Conservation (phyloP, 2,113 vertebrate genomes). For the Rhabdomys dilectus region DNA sequence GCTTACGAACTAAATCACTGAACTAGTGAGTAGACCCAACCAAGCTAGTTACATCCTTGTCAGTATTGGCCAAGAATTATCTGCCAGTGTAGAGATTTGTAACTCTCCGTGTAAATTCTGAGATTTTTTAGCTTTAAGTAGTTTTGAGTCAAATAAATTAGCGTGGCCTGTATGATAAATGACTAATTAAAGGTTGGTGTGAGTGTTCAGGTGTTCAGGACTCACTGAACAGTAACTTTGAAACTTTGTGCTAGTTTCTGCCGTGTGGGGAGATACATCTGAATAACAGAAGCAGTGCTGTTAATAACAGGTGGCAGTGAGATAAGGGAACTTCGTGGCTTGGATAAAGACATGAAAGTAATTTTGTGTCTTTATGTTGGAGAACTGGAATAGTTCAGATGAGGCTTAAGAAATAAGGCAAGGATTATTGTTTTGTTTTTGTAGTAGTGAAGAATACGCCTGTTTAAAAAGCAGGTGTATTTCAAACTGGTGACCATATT, state of each 20-base stretch:
- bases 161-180: not conserved
- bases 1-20: not conserved
- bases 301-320: not conserved
- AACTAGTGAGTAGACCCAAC: not conserved
- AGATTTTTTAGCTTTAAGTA: not conserved
- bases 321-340: not conserved
- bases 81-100: not conserved
- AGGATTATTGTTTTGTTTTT: not conserved
- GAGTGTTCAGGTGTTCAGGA: not conserved
- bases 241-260: not conserved
- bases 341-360: not conserved
- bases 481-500: not conserved
- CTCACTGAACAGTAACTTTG: not conserved
- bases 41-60: not conserved
- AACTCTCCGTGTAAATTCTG: not conserved
- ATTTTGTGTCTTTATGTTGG: not conserved
- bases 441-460: not conserved
- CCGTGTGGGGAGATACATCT: not conserved
- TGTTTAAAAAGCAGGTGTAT: slow-evolving; percentile 16
- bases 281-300: not conserved
- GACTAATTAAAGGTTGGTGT: not conserved
- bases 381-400: not conserved
- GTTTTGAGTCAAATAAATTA: not conserved
- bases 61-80: not conserved
- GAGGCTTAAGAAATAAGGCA: slow-evolving; percentile 20